Conservation (phyloP, 2,113 vertebrate species). For the Argyrosomus japonicus region DNA sequence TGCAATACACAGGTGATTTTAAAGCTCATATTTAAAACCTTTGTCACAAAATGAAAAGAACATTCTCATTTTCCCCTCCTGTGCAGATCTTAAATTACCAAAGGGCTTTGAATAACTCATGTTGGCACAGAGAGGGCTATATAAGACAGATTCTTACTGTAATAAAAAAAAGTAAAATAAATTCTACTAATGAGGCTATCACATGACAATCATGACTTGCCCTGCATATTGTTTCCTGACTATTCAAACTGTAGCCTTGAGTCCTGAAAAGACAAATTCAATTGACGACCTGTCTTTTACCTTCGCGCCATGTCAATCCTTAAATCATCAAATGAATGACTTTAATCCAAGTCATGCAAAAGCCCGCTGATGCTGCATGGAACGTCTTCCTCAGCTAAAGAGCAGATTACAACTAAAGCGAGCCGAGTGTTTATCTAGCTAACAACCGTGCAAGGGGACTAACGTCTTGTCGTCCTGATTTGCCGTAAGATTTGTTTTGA, state of each 20-base stretch:
- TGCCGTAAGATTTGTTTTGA: conserved; percentile 64
- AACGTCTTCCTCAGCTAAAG: conserved; percentile 50
- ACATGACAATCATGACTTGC: conserved; percentile 2
- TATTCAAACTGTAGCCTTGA: conserved; percentile 23
- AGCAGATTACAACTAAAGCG: conserved; percentile 66
- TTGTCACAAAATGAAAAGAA: background rate
- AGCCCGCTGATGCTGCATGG: conserved; percentile 12
- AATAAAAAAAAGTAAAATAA: background rate
- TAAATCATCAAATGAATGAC: conserved; percentile 60
- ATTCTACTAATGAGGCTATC: conserved; percentile 32
- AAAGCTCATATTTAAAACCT: background rate
- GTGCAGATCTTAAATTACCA: background rate
- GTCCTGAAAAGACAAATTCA: conserved; percentile 48
- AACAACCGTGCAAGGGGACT: conserved; percentile 50
- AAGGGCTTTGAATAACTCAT: background rate
- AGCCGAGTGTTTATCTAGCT: conserved; percentile 60
- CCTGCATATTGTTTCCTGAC: conserved; percentile 8
- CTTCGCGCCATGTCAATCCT: conserved; percentile 23
- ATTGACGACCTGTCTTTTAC: conserved; percentile 38
- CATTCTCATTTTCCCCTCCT: background rate
- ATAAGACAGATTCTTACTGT: background rate
- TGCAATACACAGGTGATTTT: background rate
- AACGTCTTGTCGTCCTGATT: conserved; percentile 69
- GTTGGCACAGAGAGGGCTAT: background rate
- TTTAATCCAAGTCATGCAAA: conserved; percentile 51